Percentiles rank a stretch among this genome's conserved stretches.
Evolutionary conservation across 2,797 vertebrate genomes (phyloP).

Genomic region (Corythornis leucogaster): DNA sequence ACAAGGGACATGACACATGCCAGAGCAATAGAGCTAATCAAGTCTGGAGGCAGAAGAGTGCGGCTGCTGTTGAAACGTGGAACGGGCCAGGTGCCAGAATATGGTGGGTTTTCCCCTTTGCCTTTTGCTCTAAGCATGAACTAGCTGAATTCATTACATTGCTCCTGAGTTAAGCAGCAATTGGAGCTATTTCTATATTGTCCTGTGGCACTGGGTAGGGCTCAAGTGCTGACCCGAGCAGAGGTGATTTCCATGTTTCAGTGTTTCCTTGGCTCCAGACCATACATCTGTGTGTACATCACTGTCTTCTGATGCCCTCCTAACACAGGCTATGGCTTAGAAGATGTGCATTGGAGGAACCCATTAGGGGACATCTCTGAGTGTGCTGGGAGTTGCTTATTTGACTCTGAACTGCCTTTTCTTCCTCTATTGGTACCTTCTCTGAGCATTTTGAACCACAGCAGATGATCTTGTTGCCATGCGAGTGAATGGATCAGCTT

Average conservation of each 20-base stretch:
- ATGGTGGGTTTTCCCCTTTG: slow-evolving; percentile 87
- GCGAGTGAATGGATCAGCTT: neutral
- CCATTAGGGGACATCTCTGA: slow-evolving; percentile 72
- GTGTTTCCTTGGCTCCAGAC: neutral
- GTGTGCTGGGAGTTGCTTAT: slow-evolving; percentile 68
- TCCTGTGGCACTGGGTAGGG: neutral
- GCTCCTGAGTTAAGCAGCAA: neutral
- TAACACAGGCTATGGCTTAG: neutral
- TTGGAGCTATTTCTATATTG: neutral
- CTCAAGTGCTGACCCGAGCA: neutral
- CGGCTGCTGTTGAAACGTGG: slow-evolving; percentile 94
- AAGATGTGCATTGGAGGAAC: neutral
- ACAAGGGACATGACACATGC: slow-evolving; percentile 97
- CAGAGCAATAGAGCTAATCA: slow-evolving; percentile 98
- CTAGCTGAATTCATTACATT: neutral
- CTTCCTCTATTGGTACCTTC: slow-evolving; percentile 19
- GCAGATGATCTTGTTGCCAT: slow-evolving; percentile 14
- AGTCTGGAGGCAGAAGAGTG: slow-evolving; percentile 92
- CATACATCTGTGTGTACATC: neutral
- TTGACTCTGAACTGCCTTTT: neutral
- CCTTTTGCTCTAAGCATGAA: neutral
- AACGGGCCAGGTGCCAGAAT: slow-evolving; percentile 97
- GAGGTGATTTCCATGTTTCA: neutral
- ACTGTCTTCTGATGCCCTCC: neutral
- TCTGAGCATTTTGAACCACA: slow-evolving; percentile 75